Base-by-base conservation (phyloP, 92 coral and sea anemone genomes). In the Actinernus sp. region DNA sequence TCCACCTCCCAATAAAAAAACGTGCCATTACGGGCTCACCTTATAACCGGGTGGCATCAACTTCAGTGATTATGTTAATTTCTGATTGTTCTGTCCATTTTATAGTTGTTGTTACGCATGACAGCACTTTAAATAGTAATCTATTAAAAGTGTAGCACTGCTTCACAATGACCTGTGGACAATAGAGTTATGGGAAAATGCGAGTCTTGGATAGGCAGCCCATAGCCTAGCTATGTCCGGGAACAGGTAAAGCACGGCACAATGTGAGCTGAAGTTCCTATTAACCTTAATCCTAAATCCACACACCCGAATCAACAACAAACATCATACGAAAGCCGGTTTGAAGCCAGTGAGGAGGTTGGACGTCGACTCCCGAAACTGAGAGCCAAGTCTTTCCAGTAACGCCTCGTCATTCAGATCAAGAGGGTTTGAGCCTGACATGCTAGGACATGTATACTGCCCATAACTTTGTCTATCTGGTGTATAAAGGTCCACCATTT, bases 321-420 rank as follows among this genome's bases (percentile, higher is more conserved):
- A 43, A 3, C 3, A 3, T 43, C n/a, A 43, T 14, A 43, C 26
- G 23, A 49, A 49, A 19, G 30, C 57, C 14, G 26, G 57, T 20
- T 2, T 5, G 23, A 49, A 49, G 4, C 6, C 57, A 4, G 27
- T 6, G 1, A 49, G 27, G 14, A 2, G 2, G 25, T 49, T 25
- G 3, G 3, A 88, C 20, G 93, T 88, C 46, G 82, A 89, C 32
- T 39, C 51, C 67, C 51, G 67, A 39, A 60, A 60, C 51, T 60
- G 46, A 2, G 46, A 10, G 32, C 56, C 41, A 43, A 63, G 34
- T 20, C 33, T 37, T 22, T 23, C 32, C 30, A 41, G 29, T 1
- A 41, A 16, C 2, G 30, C 4, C 14, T 32, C 56, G 26, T 63
- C 44, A 6, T 31, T 44, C 29, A 45, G 28, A 17, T 63, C 47